Base-by-base conservation (phyloP, 2,888 invertebrate genomes). In the Lacanobia oleracea region DNA sequence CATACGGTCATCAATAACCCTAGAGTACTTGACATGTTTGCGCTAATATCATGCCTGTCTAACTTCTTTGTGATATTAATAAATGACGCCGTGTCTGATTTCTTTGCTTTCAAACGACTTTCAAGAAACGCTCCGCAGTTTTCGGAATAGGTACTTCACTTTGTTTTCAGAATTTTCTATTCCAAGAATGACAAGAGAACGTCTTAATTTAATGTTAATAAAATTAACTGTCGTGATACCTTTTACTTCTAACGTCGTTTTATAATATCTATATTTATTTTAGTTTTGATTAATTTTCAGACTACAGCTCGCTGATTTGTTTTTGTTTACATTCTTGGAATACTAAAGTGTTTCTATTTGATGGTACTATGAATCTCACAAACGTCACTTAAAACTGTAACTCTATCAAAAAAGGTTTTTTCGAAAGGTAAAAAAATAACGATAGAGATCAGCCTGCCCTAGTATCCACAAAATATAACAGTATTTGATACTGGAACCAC, bases 1-100 rank as follows among this genome's bases (percentile, higher is more conserved):
- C 98, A 99, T 94, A 99, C 99, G 23, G 98, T 99, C 89, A 98
- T 99, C 86, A 98, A 98, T 92, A 99, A 99, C 96, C 99, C 99
- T 71, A 99, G 94, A 97, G 71, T 53, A 72, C 75, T 75, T 75
- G 81, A 83, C 81, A 70, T 70, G 72, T 82, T 77, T 81, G 59
- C 77, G 56, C 71, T 81, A 77, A 72, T 82, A 81, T 84, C 67
- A 81, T 72, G 72, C 74, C 63, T 70, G 67, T 74, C 80, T 59
- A 67, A 83, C 67, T 81, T 72, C 71, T 60, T 67, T 78, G 62
- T 66, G 79, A 72, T 79, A 82, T 79, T 79, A 82, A 82, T 79
- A 72, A 78, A 79, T 72, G 72, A 48, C 51, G 18, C 21, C 45
- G 56, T 72, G 62, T 78, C 62, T 56, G 67, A 72, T 82, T 72